A percentile compares a stretch with the other conserved stretches of the same genome.
These are phyloP conservation scores for Drosophila crucigera DNA, from an alignment of 2,888 invertebrate genomes.

Conservation along the genomic window DNA sequence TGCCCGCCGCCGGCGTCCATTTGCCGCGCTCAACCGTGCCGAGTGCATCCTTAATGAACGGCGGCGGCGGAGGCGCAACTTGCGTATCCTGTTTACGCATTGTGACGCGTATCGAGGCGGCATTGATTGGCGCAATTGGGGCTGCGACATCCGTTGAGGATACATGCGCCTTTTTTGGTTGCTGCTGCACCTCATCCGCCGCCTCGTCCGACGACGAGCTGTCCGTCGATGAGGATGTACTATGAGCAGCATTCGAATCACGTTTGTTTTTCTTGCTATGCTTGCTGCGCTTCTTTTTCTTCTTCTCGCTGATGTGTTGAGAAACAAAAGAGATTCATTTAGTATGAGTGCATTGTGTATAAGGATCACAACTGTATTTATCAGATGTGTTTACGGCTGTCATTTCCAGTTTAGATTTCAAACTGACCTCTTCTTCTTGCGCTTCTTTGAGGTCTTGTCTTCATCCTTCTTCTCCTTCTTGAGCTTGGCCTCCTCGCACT, in stretches of 20 bases:
- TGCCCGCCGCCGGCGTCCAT: constrained; percentile 84
- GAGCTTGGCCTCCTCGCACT: constrained; percentile 71
- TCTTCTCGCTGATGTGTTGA: constrained; percentile 84
- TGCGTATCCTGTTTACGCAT: constrained; percentile 86
- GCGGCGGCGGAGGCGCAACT: constrained; percentile 61
- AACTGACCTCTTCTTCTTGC: constrained; percentile 87
- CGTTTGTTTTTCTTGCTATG: constrained; percentile 86
- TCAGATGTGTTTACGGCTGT: neutral
- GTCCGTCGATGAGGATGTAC: constrained; percentile 70
- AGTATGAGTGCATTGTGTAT: neutral
- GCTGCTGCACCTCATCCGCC: constrained; percentile 56
- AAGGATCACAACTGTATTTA: neutral
- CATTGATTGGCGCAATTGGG: constrained; percentile 52
- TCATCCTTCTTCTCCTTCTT: constrained; percentile 85
- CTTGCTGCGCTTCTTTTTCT: constrained; percentile 86
- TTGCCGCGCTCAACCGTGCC: constrained; percentile 66
- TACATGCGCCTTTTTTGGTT: constrained; percentile 55
- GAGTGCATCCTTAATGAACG: constrained; percentile 56
- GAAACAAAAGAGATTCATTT: neutral
- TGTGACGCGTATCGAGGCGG: constrained; percentile 88
- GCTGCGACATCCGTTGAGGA: constrained; percentile 21
- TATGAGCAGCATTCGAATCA: constrained; percentile 42
- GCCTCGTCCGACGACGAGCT: constrained; percentile 73
- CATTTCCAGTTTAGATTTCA: neutral
- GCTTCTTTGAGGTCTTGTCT: constrained; percentile 85